Conservation (phyloP, 2,113 vertebrate species). For the Prochilodus magdalenae region DNA sequence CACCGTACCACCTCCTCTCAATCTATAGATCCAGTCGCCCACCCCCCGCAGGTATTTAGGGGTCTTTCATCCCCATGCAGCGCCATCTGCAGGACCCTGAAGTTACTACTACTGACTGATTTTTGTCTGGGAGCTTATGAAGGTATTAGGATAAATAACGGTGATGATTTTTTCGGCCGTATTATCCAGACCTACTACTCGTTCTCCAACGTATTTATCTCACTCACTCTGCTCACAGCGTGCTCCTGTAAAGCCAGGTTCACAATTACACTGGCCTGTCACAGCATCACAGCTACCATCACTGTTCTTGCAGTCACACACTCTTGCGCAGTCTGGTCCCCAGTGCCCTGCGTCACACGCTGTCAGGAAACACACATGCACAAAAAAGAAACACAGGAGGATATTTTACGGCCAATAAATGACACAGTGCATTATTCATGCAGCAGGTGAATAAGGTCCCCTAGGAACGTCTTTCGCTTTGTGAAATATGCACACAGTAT, state of each 20-base stretch:
- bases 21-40: too few species aligned
- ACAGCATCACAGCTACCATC: constrained; percentile 80
- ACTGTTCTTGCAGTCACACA: constrained; percentile 84
- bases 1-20: too few species aligned
- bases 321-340: constrained; percentile 79
- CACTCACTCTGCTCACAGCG: constrained; percentile 82
- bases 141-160: too few species aligned
- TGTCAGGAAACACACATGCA: constrained; percentile 61
- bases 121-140: too few species aligned
- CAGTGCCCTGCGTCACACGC: constrained; percentile 86
- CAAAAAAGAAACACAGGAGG: not conserved
- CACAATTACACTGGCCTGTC: constrained; percentile 85
- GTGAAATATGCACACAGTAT: not conserved
- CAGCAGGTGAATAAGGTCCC: not conserved
- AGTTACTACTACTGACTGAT: too few species aligned
- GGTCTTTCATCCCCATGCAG: too few species aligned
- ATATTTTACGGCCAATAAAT: not conserved
- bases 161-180: not conserved
- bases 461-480: not conserved
- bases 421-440: not conserved
- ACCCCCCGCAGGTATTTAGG: too few species aligned
- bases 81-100: too few species aligned
- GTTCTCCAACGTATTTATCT: not conserved
- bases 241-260: constrained; percentile 81
- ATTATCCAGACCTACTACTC: not conserved